These are phyloP conservation scores for Gymnocypris eckloni DNA, from an alignment of 2,797 vertebrate species.

Conservation along the genomic window DNA sequence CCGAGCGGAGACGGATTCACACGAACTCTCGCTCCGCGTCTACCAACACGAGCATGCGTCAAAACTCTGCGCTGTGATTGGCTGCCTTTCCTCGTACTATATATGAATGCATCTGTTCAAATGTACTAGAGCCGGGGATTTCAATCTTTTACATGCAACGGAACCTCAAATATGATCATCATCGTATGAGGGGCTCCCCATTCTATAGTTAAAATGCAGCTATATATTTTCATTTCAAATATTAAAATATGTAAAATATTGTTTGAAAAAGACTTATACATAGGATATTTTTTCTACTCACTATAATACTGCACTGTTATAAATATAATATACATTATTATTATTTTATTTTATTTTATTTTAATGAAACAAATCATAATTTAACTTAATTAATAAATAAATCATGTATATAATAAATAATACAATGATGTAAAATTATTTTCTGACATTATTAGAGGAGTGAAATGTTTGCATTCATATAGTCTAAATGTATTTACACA, in stretches of 20 bases:
- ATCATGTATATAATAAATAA: no score
- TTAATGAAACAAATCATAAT: not conserved
- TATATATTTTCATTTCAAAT: not conserved
- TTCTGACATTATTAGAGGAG: no score
- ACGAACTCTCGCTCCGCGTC: not conserved
- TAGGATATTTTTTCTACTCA: not conserved
- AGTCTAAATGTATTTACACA: no score
- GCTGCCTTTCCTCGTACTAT: not conserved
- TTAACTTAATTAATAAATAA: no score
- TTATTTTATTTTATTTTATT: not conserved
- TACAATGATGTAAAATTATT: no score
- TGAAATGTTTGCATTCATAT: no score
- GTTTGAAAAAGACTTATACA: not conserved
- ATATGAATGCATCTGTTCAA: not conserved
- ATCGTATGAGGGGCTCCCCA: not conserved
- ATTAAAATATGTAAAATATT: not conserved
- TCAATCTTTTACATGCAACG: not conserved
- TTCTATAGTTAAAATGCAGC: not conserved
- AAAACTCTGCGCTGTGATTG: slow-evolving; percentile 11
- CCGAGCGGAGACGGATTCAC: slow-evolving; percentile 24
- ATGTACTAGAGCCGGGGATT: not conserved
- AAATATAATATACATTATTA: no score
- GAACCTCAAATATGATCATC: not conserved
- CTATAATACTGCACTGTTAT: no score
- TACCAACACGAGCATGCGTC: slow-evolving; percentile 5